Evolutionary conservation across 2,797 vertebrate genomes (phyloP).

Genomic region (Buceros bicornis): DNA sequence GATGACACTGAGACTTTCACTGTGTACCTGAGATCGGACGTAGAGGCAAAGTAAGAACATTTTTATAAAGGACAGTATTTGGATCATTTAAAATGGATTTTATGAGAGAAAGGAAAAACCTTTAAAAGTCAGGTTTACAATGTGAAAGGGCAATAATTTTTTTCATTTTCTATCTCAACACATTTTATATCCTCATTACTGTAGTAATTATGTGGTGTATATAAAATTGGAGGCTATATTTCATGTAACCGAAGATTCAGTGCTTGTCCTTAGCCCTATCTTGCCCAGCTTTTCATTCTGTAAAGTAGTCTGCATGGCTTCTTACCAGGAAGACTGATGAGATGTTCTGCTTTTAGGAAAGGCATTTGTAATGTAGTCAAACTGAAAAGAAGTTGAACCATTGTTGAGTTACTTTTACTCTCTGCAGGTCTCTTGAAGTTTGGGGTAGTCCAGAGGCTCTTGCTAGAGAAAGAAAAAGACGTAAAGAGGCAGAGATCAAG

Average conservation of each 20-base stretch:
- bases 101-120: background rate
- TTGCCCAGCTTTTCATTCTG: background rate
- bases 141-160: background rate
- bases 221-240: background rate
- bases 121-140: background rate
- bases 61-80: background rate
- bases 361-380: background rate
- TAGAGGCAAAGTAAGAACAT: slow-evolving; percentile 92
- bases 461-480: slow-evolving; percentile 89
- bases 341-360: background rate
- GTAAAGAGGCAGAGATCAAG: slow-evolving; percentile 92
- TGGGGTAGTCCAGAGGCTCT: slow-evolving; percentile 98
- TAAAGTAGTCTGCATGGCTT: background rate
- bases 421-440: slow-evolving; percentile 91
- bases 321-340: background rate
- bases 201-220: background rate
- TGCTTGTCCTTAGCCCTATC: background rate
- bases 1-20: slow-evolving; percentile 98
- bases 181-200: background rate
- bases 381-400: background rate
- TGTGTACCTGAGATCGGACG: slow-evolving; percentile 95
- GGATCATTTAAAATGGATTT: background rate
- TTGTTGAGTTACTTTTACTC: slow-evolving; percentile 1
- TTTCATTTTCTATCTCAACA: background rate
- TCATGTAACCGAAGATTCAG: background rate